phyloP scores from a whole-genome alignment of 2,113 vertebrate genomes.

The Sceloporus tristichus region DNA sequence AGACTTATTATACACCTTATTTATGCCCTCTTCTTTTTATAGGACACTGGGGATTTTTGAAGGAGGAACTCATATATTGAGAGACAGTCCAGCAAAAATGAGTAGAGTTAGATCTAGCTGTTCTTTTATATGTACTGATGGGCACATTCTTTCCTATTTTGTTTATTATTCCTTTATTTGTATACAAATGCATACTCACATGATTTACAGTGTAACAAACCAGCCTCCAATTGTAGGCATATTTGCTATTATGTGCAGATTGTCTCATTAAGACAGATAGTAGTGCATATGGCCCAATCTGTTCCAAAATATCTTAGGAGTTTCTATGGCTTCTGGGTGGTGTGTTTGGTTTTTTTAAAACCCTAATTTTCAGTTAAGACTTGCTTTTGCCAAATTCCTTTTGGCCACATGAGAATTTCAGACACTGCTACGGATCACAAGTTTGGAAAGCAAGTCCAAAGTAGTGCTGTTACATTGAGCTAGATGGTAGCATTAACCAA shows the following conservation, averaged over 20 bases:
- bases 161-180: background rate
- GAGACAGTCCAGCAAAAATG: background rate
- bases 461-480: constrained; percentile 5
- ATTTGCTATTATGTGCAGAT: background rate
- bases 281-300: constrained; percentile 1
- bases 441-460: background rate
- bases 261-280: background rate
- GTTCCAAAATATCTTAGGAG: too few relatives aligned
- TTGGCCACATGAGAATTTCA: background rate
- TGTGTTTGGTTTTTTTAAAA: background rate
- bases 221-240: background rate
- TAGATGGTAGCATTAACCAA: constrained; percentile 44
- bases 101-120: background rate
- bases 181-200: background rate
- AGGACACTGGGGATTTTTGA: background rate
- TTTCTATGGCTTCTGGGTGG: background rate
- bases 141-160: background rate
- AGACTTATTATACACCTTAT: background rate
- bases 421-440: background rate
- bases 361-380: background rate
- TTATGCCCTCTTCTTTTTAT: background rate
- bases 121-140: background rate
- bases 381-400: background rate
- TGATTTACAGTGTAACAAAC: background rate
- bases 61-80: background rate